Percentiles rank a stretch among this genome's conserved stretches.
These are phyloP conservation scores for Crypturellus undulatus DNA, from an alignment of 2,113 vertebrate species.

Conservation along the genomic window DNA sequence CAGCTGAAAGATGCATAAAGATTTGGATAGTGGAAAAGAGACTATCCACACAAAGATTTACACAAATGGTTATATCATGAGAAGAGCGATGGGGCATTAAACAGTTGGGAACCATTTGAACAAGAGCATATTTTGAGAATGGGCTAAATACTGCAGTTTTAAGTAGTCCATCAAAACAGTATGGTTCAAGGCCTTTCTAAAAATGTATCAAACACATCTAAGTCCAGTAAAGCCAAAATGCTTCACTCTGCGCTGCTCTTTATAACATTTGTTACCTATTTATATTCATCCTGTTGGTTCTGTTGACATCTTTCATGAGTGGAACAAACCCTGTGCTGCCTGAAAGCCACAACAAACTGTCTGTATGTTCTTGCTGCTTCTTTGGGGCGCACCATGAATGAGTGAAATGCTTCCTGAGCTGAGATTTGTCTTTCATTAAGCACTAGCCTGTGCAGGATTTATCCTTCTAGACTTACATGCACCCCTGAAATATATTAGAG, in stretches of 20 bases:
- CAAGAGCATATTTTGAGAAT: neutral
- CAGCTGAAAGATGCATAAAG: neutral
- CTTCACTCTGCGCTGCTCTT: neutral
- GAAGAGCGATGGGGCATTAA: neutral
- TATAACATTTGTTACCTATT: rapidly evolving
- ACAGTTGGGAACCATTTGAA: neutral
- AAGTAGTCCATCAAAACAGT: neutral
- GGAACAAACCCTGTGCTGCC: rapidly evolving
- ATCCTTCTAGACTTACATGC: slow-evolving; percentile 1
- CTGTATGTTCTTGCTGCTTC: neutral
- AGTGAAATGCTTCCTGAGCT: neutral
- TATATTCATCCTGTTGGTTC: neutral
- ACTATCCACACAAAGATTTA: neutral
- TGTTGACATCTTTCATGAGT: neutral
- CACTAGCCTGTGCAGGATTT: neutral
- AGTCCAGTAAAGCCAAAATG: neutral
- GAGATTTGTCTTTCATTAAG: neutral
- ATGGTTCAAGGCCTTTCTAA: neutral
- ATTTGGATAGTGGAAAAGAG: neutral
- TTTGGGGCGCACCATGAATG: neutral
- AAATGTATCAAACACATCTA: neutral
- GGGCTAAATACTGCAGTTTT: neutral
- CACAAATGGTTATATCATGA: neutral
- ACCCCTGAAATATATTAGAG: slow-evolving; percentile 9
- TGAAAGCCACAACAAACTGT: neutral